These are phyloP conservation scores for Pangasius krempfi DNA, from an alignment of 2,797 vertebrate genomes.

Conservation along the genomic window DNA sequence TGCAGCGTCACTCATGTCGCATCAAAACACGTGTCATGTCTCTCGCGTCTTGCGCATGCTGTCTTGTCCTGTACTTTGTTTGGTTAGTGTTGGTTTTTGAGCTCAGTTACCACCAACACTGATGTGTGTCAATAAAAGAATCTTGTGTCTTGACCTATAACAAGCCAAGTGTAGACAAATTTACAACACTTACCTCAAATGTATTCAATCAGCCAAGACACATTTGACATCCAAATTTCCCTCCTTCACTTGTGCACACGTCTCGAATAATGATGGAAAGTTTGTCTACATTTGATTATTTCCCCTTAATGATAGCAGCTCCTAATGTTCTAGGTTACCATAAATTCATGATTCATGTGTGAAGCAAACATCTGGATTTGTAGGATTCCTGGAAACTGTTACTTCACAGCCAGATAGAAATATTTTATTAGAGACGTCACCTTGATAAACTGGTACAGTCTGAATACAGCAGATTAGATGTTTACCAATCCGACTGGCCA, in stretches of 20 bases:
- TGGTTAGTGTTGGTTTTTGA: neutral
- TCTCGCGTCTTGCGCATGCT: no score
- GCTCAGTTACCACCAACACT: neutral
- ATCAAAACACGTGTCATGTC: neutral
- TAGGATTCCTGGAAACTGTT: neutral
- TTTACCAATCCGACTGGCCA: neutral
- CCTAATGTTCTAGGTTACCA: neutral
- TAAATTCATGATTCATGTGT: neutral
- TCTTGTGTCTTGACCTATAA: neutral
- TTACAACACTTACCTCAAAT: neutral
- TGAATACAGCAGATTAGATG: neutral
- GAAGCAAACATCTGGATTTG: neutral
- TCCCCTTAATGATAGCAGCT: neutral
- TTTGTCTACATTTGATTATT: neutral
- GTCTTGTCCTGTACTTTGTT: neutral
- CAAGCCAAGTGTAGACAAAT: neutral
- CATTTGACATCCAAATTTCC: conserved; percentile 4
- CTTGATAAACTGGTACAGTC: neutral
- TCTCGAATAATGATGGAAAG: neutral
- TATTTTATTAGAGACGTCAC: neutral
- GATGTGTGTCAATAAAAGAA: neutral
- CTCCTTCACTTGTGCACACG: neutral
- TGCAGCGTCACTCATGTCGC: neutral
- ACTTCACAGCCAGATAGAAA: neutral
- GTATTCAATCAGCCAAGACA: neutral